These are phyloP conservation scores for Rhopalosiphum maidis DNA, from an alignment of 1,140 invertebrate species.

Conservation along the genomic window DNA sequence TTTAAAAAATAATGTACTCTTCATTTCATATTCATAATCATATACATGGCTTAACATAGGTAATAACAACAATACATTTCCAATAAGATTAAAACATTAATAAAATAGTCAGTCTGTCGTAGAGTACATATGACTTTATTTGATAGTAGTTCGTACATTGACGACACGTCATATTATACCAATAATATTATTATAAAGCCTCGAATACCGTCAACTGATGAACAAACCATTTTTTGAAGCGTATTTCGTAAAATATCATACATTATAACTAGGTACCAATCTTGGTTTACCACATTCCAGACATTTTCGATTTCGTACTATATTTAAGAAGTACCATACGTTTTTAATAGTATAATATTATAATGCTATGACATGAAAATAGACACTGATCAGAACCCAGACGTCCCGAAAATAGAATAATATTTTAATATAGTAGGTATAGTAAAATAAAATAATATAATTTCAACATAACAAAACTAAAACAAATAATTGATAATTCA, in stretches of 20 bases:
- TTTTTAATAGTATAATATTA: not conserved
- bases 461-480: not conserved
- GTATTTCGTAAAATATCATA: not conserved
- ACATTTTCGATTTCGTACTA: not conserved
- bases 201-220: not conserved
- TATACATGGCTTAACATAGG: constrained; percentile 31
- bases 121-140: constrained; percentile 44
- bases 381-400: not conserved
- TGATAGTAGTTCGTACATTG: not conserved
- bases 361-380: not conserved
- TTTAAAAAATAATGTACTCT: constrained; percentile 47
- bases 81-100: constrained; percentile 25
- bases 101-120: constrained; percentile 51
- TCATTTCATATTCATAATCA: constrained; percentile 44
- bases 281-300: not conserved
- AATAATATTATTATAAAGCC: constrained; percentile 10
- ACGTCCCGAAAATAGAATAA: not conserved
- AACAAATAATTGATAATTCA: not conserved
- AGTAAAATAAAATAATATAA: not conserved
- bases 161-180: not conserved
- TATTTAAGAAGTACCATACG: not conserved
- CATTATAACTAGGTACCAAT: too few species aligned
- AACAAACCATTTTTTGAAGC: not conserved
- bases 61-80: constrained; percentile 34
- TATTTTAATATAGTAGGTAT: not conserved